These are phyloP conservation scores for Drosophila busckii DNA, from an alignment of 1,140 invertebrate species.

Conservation along the genomic window DNA sequence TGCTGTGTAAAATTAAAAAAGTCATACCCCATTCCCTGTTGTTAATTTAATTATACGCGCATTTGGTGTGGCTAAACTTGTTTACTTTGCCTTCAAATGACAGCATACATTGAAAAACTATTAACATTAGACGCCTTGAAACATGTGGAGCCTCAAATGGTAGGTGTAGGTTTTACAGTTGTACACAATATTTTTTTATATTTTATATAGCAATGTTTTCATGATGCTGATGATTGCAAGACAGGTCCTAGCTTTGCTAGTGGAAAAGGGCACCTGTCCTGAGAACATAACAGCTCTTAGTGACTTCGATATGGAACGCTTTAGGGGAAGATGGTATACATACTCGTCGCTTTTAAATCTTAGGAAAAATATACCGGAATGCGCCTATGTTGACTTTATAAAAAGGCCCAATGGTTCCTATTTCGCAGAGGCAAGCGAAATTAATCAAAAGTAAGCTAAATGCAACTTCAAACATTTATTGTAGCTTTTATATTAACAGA, in stretches of 20 bases:
- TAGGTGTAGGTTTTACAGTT: too few species aligned
- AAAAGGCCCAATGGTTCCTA: background rate
- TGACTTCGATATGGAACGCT: constrained; percentile 14
- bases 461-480: too few species aligned
- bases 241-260: background rate
- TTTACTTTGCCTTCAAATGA: too few species aligned
- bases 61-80: too few species aligned
- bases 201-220: background rate
- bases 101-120: too few species aligned
- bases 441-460: constrained; percentile 17
- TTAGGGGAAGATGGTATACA: constrained; percentile 32
- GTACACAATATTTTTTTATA: constrained; percentile 8
- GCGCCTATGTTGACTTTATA: background rate
- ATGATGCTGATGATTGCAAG: background rate
- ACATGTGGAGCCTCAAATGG: too few species aligned
- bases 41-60: too few species aligned
- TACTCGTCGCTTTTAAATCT: constrained; percentile 6
- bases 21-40: too few species aligned
- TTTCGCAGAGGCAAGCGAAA: background rate
- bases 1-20: too few species aligned
- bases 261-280: constrained; percentile 6
- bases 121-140: too few species aligned
- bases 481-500: background rate
- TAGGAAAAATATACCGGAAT: background rate
- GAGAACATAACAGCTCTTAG: constrained; percentile 28